Evolutionary conservation across 2,888 invertebrate genomes (phyloP).

Genomic region (Macrosoma leucophasiata): DNA sequence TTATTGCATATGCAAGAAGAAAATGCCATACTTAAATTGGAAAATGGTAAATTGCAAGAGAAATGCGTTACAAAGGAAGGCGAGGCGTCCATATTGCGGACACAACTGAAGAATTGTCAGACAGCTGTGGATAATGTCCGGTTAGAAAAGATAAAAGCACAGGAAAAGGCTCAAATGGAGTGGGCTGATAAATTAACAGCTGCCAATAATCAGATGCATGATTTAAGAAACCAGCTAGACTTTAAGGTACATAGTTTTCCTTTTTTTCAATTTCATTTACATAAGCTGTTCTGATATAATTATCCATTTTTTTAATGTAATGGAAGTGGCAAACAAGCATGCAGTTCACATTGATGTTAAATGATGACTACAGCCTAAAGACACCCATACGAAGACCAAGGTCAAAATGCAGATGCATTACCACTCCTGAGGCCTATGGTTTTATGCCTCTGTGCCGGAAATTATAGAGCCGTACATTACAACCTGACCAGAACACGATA

Average conservation of each 20-base stretch:
- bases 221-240: constrained; percentile 70
- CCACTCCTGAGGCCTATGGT: too few species aligned
- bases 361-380: too few species aligned
- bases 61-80: constrained; percentile 75
- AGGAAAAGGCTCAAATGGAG: constrained; percentile 65
- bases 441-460: too few species aligned
- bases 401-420: too few species aligned
- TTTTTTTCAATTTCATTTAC: neutral
- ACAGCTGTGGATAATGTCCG: constrained; percentile 57
- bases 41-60: constrained; percentile 61
- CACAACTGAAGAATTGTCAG: constrained; percentile 68
- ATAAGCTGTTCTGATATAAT: too few species aligned
- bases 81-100: constrained; percentile 72
- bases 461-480: too few species aligned
- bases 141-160: constrained; percentile 56
- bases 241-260: constrained; percentile 63
- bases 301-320: too few species aligned
- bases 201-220: constrained; percentile 55
- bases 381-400: too few species aligned
- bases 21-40: constrained; percentile 56
- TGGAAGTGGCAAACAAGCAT: too few species aligned
- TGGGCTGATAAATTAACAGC: constrained; percentile 63
- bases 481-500: too few species aligned
- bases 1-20: constrained; percentile 55
- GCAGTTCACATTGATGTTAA: too few species aligned